phyloP scores from a whole-genome alignment of 2,888 invertebrate species.

The Shargacucullia verbasci region DNA sequence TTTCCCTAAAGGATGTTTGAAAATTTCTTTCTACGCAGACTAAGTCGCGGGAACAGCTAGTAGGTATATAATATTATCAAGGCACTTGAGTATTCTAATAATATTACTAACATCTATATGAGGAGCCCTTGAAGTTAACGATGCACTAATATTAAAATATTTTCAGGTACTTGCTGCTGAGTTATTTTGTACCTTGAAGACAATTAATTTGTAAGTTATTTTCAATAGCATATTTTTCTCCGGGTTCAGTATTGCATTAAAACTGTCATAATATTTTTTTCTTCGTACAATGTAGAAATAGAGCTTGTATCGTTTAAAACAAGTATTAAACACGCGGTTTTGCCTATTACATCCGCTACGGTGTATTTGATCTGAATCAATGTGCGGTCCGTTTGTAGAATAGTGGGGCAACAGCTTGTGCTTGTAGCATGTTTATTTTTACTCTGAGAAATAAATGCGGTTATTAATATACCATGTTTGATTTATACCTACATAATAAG shows the following conservation, averaged over 20 bases:
- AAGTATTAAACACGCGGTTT: slow-evolving; percentile 17
- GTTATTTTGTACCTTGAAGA: background rate
- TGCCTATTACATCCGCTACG: slow-evolving; percentile 25
- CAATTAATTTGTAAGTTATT: slow-evolving; percentile 7
- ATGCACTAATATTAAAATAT: slow-evolving; percentile 19
- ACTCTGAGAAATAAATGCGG: slow-evolving; percentile 46
- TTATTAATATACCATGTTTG: slow-evolving; percentile 30
- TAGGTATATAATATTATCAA: too few species aligned
- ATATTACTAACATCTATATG: too few species aligned
- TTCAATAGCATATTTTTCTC: too few species aligned
- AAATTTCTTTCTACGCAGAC: too few species aligned
- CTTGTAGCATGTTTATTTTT: slow-evolving; percentile 39
- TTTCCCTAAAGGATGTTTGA: too few species aligned
- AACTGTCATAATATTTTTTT: too few species aligned
- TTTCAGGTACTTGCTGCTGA: slow-evolving; percentile 35
- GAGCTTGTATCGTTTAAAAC: slow-evolving; percentile 13
- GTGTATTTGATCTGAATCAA: slow-evolving; percentile 52
- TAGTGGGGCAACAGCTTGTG: slow-evolving; percentile 42
- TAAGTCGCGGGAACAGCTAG: too few species aligned
- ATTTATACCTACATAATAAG: slow-evolving; percentile 19
- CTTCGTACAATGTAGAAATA: background rate
- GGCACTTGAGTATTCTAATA: too few species aligned
- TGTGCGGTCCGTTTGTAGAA: slow-evolving; percentile 46
- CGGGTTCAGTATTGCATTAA: too few species aligned
- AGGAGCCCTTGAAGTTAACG: too few species aligned